Conservation (phyloP, 2,888 invertebrate species). For the Myopa testacea region DNA sequence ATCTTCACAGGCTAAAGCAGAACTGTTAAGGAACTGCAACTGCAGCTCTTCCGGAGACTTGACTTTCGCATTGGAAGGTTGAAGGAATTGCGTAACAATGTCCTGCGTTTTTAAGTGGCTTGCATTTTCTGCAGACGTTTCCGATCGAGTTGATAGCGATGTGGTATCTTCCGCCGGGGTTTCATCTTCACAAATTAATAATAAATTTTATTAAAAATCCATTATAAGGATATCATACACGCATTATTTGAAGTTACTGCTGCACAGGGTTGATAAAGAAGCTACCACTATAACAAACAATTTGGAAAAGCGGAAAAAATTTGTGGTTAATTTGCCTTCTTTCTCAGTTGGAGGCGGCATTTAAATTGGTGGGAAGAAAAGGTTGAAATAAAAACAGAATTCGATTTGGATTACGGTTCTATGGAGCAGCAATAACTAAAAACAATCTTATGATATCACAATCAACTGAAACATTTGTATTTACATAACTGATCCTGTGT, state of each 20-base stretch:
- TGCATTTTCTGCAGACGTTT: conserved; percentile 26
- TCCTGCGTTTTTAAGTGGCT: conserved; percentile 55
- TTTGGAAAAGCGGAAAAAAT: too few relatives aligned
- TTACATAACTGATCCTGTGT: conserved; percentile 42
- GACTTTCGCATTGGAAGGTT: conserved; percentile 40
- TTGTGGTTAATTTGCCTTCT: too few relatives aligned
- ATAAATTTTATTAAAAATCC: conserved; percentile 15
- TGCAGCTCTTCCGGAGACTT: conserved; percentile 51
- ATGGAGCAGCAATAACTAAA: too few relatives aligned
- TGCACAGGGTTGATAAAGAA: not conserved
- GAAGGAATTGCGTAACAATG: conserved; percentile 56
- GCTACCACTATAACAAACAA: not conserved
- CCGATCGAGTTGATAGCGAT: conserved; percentile 12
- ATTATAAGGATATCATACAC: not conserved
- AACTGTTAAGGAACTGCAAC: conserved; percentile 61
- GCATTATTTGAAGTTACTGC: not conserved
- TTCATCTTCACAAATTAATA: conserved; percentile 40
- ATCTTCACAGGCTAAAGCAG: conserved; percentile 60
- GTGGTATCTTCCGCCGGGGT: conserved; percentile 35
- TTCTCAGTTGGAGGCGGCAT: too few relatives aligned
- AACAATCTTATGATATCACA: too few relatives aligned
- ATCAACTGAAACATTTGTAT: not conserved
- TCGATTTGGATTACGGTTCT: too few relatives aligned
- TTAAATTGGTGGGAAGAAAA: too few relatives aligned
- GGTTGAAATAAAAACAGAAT: too few relatives aligned